These are phyloP conservation scores for Charaxes varanes DNA, from an alignment of 1,140 invertebrate genomes.

Conservation along the genomic window DNA sequence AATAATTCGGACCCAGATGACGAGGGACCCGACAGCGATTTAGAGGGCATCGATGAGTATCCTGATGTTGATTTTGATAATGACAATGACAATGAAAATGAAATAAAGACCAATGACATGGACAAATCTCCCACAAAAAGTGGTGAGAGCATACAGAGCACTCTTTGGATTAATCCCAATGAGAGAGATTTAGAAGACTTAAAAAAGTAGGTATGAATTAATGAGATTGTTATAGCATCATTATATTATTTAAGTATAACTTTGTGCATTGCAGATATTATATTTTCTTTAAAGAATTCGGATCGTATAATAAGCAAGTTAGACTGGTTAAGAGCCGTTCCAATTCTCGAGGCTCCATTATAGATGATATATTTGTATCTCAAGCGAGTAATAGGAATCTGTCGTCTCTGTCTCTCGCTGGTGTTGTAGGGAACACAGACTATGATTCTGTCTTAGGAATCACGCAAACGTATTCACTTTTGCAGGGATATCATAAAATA, in stretches of 20 bases:
- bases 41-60: constrained; percentile 48
- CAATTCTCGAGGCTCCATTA: constrained; percentile 58
- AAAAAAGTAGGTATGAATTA: constrained; percentile 49
- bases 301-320: constrained; percentile 69
- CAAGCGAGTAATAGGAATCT: constrained; percentile 32
- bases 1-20: constrained; percentile 61
- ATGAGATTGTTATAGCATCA: too few species aligned
- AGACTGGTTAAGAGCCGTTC: constrained; percentile 61
- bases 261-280: constrained; percentile 68
- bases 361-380: constrained; percentile 48
- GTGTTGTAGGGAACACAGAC: constrained; percentile 37
- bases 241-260: constrained; percentile 3
- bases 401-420: constrained; percentile 40
- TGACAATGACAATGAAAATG: constrained; percentile 42
- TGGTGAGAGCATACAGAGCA: constrained; percentile 52
- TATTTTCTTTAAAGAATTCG: constrained; percentile 74
- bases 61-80: constrained; percentile 44
- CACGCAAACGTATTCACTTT: constrained; percentile 29
- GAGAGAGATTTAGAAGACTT: constrained; percentile 73
- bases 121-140: constrained; percentile 39
- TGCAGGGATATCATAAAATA: constrained; percentile 46
- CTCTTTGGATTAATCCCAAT: constrained; percentile 57
- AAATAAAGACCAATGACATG: constrained; percentile 39
- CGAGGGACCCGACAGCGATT: constrained; percentile 50
- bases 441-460: constrained; percentile 34